Evolutionary conservation across 1,140 invertebrate genomes (phyloP).

Genomic region (Drosophila triauraria): DNA sequence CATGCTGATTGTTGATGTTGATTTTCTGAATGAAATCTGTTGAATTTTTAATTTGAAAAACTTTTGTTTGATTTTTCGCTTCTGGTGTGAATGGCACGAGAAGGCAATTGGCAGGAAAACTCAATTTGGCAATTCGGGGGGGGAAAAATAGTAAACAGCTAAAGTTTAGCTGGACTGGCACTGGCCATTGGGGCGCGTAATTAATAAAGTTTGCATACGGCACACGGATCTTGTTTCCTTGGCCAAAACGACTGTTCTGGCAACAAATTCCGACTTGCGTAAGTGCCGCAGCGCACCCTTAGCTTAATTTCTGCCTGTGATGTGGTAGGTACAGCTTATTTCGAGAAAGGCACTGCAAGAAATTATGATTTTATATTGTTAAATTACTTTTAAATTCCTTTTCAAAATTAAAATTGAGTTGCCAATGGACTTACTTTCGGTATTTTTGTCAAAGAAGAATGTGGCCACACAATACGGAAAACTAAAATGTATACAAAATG

Average conservation of each 20-base stretch:
- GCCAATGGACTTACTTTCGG: too few relatives aligned
- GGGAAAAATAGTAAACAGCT: slow-evolving; percentile 48
- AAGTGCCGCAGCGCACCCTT: slow-evolving; percentile 14
- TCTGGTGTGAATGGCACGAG: slow-evolving; percentile 13
- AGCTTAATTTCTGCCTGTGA: slow-evolving; percentile 30
- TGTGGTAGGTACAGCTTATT: slow-evolving; percentile 27
- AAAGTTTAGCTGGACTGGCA: slow-evolving; percentile 39
- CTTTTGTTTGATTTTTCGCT: slow-evolving; percentile 49
- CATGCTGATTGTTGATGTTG: slow-evolving; percentile 1
- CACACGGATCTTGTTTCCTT: slow-evolving; percentile 12
- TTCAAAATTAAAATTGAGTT: too few relatives aligned
- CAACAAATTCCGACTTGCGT: slow-evolving; percentile 15
- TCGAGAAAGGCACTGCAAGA: neutral
- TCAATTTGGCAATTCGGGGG: slow-evolving; percentile 23
- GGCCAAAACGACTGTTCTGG: slow-evolving; percentile 12
- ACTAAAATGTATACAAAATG: too few relatives aligned
- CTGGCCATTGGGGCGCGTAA: slow-evolving; percentile 64
- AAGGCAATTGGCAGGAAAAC: slow-evolving; percentile 10
- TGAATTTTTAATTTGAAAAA: slow-evolving; percentile 67
- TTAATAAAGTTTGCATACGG: slow-evolving; percentile 77
- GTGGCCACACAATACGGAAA: too few relatives aligned
- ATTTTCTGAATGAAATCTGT: slow-evolving; percentile 40
- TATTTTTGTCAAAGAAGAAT: too few relatives aligned
- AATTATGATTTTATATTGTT: neutral
- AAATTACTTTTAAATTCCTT: neutral